Evolutionary conservation across 2,888 invertebrate species (phyloP).

Genomic region (Pristionchus maxplancki): DNA sequence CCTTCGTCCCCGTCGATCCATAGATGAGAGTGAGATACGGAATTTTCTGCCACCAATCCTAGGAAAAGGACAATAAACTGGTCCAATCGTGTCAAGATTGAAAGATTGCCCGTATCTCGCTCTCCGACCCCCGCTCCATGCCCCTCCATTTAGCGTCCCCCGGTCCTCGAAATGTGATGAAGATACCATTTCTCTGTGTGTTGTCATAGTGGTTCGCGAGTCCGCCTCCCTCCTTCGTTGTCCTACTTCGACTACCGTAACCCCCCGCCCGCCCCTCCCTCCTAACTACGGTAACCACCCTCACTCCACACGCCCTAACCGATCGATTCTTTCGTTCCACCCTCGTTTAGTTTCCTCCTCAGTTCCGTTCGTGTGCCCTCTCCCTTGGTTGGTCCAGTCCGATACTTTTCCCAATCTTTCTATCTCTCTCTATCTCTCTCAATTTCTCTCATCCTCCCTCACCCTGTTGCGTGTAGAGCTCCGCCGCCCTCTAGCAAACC

Average conservation of each 20-base stretch:
- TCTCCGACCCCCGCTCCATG: no score
- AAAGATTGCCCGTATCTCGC: no score
- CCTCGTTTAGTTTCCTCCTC: not conserved
- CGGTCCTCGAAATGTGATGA: not conserved
- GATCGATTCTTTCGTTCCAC: conserved; percentile 20
- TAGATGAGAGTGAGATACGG: not conserved
- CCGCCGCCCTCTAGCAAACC: conserved; percentile 23
- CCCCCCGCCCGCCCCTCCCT: not conserved
- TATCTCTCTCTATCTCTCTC: conserved; percentile 38
- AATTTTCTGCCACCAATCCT: no score
- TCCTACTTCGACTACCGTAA: not conserved
- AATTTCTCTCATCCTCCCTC: not conserved
- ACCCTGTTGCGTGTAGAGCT: conserved; percentile 10
- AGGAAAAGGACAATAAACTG: no score
- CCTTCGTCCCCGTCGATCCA: not conserved
- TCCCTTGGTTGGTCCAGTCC: conserved; percentile 20
- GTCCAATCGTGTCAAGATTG: no score
- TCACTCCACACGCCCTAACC: conserved; percentile 32
- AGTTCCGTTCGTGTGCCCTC: not conserved
- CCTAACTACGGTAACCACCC: conserved; percentile 45
- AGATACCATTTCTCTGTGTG: not conserved
- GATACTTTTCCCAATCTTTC: conserved; percentile 19
- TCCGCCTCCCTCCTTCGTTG: not conserved
- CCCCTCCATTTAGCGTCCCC: no score
- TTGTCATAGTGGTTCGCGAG: conserved; percentile 19